A percentile compares a stretch with the other conserved stretches of the same genome.
Evolutionary conservation across 1,140 invertebrate genomes (phyloP).

Genomic region (Ctenoplectra terminalis): DNA sequence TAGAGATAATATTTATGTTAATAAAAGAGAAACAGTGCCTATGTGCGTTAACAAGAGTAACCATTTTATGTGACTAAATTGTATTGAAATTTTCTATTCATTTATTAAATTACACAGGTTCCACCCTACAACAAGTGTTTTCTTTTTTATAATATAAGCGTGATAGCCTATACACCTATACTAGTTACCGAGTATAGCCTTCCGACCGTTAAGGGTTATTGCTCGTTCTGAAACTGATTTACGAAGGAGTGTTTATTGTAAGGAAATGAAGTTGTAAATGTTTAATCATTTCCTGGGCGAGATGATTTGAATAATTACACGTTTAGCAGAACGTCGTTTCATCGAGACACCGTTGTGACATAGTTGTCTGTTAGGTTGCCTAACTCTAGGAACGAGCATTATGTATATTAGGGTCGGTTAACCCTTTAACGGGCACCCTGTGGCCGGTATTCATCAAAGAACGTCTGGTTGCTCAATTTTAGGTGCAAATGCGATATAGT

Average conservation of each 20-base stretch:
- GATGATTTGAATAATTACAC: not conserved
- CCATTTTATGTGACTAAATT: too few relatives aligned
- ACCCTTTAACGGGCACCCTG: slow-evolving; percentile 59
- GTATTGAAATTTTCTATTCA: too few relatives aligned
- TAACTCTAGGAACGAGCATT: slow-evolving; percentile 64
- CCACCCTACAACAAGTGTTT: too few relatives aligned
- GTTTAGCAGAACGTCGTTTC: too few relatives aligned
- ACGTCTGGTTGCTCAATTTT: slow-evolving; percentile 70
- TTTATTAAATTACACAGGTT: too few relatives aligned
- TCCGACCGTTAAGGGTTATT: too few relatives aligned
- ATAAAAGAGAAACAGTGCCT: too few relatives aligned
- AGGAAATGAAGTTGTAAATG: not conserved
- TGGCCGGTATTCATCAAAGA: slow-evolving; percentile 55
- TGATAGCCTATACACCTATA: too few relatives aligned
- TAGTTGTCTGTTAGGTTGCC: slow-evolving; percentile 65
- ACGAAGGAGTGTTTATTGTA: not conserved
- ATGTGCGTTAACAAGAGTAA: too few relatives aligned
- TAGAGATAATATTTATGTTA: too few relatives aligned
- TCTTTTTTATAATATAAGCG: too few relatives aligned
- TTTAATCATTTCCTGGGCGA: not conserved
- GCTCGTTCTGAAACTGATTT: not conserved
- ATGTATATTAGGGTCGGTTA: slow-evolving; percentile 70
- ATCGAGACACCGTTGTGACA: slow-evolving; percentile 24
- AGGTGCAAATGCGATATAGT: slow-evolving; percentile 53
- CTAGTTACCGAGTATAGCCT: too few relatives aligned